Evolutionary conservation across 1,140 invertebrate species (phyloP).

Genomic region (Helicoverpa armigera): DNA sequence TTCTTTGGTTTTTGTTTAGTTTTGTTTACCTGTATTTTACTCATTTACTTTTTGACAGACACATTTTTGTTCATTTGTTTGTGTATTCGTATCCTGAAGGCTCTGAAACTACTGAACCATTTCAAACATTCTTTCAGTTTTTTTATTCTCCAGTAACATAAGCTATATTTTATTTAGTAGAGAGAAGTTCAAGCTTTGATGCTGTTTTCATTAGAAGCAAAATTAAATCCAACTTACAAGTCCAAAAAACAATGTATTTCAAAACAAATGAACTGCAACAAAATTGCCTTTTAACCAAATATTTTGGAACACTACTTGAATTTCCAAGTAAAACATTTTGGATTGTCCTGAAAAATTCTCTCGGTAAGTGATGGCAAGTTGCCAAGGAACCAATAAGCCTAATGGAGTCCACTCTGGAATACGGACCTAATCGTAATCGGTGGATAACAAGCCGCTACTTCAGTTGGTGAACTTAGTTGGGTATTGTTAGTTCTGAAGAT

Average conservation of each 20-base stretch:
- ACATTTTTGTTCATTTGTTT: too few relatives aligned
- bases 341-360: constrained; percentile 28
- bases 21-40: too few relatives aligned
- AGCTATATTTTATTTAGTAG: too few relatives aligned
- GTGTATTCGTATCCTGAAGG: too few relatives aligned
- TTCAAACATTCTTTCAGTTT: too few relatives aligned
- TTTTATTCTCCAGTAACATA: too few relatives aligned
- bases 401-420: constrained; percentile 14
- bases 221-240: too few relatives aligned
- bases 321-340: constrained; percentile 18
- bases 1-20: not conserved
- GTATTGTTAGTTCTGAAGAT: constrained; percentile 15
- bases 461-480: constrained; percentile 13
- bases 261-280: not conserved
- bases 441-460: constrained; percentile 12
- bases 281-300: not conserved
- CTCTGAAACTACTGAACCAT: too few relatives aligned
- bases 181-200: too few relatives aligned
- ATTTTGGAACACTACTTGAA: not conserved
- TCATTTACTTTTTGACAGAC: too few relatives aligned
- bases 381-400: constrained; percentile 32
- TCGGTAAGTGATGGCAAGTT: constrained; percentile 31
- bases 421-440: constrained; percentile 19
- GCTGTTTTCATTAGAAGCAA: too few relatives aligned
- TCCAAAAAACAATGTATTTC: too few relatives aligned